Evolutionary conservation across 2,113 vertebrate species (phyloP), one percentile per base, ranked within the genome.

Genomic region (Otolemur garnettii): DNA sequence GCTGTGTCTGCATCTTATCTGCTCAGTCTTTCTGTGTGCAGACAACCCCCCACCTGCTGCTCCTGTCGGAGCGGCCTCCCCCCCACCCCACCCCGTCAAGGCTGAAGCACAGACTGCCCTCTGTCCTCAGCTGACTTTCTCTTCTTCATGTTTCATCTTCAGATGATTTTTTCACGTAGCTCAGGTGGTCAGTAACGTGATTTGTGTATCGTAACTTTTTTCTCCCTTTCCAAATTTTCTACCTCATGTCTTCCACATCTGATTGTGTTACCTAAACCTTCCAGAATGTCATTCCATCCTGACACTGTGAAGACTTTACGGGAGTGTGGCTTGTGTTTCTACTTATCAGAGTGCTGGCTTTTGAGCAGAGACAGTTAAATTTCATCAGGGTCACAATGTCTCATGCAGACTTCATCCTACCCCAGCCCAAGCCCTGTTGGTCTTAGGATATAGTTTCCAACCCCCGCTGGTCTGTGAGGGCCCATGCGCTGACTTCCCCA

Each of bases 21-120:
- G n/a, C 8, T 15, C n/a, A 9, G 2, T 12, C 24, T 59, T 55
- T 38, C 35, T 22, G 7, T 10, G 30, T 4, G 60, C 21, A 7
- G 26, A 33, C n/a, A 7, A 17, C 30, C 4, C 28, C 45, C 8
- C n/a, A 5, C 12, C 33, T 1, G 11, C 55, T 53, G 57, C 3
- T 28, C 8, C 53, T 4, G 30, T 53, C 28, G 3, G 7, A 0
- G 7, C 33, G 78, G 15, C 18, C 1, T 0, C 30, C 15, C 4
- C 50, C 30, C 42, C 4, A 8, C 50, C 30, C 42, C 4, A 8
- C 0, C 1, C 2, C 1, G 0, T 24, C 21, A 45, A 33, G 30
- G 50, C n/a, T 17, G 5, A 26, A 19, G 33, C 55, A 2, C 21
- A 33, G 4, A 18, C 28, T 4, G 3, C 7, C 26, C 26, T n/a